These are phyloP conservation scores for Callocephalon fimbriatum DNA, from an alignment of 2,113 vertebrate genomes.

Conservation along the genomic window DNA sequence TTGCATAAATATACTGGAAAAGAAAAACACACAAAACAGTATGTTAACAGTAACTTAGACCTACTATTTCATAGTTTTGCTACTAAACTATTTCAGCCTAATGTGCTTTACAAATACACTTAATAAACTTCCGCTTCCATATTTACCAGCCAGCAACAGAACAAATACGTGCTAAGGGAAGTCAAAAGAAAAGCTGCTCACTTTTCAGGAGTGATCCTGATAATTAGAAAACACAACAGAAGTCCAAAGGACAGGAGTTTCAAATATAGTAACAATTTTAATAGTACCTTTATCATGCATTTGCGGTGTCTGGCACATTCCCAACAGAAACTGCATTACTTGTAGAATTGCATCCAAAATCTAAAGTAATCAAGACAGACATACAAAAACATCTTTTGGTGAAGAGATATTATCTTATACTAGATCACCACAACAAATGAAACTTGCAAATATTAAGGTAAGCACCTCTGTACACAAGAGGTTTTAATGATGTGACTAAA, in stretches of 20 bases:
- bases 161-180: background rate
- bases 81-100: background rate
- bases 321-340: constrained; percentile 88
- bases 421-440: background rate
- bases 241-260: background rate
- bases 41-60: background rate
- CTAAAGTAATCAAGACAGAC: constrained; percentile 68
- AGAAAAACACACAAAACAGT: background rate
- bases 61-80: background rate
- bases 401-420: background rate
- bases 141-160: background rate
- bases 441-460: background rate
- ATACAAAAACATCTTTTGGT: background rate
- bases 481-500: background rate
- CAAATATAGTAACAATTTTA: background rate
- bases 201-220: background rate
- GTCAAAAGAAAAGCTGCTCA: background rate
- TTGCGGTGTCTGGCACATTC: constrained; percentile 91
- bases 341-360: constrained; percentile 89
- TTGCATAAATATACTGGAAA: constrained; percentile 90
- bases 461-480: background rate
- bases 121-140: background rate
- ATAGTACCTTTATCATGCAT: constrained; percentile 91
- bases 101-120: background rate
- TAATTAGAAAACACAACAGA: background rate